A percentile compares a stretch with the other conserved stretches of the same genome.
phyloP scores from a whole-genome alignment of 1,140 invertebrate genomes.

The Macrocentrus cingulum region DNA sequence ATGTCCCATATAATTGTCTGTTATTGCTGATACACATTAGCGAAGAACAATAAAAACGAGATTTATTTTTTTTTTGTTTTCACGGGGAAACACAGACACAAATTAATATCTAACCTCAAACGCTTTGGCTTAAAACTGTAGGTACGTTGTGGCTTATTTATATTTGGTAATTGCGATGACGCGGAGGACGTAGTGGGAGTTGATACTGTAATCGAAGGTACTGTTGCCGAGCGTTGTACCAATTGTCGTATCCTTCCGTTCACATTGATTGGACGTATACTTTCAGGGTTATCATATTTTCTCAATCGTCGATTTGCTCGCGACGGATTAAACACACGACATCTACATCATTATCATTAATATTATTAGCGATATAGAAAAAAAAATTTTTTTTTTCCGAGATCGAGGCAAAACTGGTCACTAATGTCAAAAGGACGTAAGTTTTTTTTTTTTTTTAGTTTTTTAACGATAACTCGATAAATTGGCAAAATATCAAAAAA shows the following conservation, averaged over 20 bases:
- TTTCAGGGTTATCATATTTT: conserved; percentile 30
- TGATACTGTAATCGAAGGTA: conserved; percentile 42
- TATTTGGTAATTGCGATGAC: conserved; percentile 44
- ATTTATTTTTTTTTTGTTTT: no score
- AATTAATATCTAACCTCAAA: conserved; percentile 51
- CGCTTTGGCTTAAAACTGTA: conserved; percentile 57
- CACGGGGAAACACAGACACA: conserved; percentile 27
- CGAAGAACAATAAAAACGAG: no score
- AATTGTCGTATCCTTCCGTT: conserved; percentile 44
- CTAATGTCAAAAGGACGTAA: no score
- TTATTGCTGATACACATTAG: no score
- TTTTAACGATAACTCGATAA: no score
- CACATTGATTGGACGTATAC: conserved; percentile 16
- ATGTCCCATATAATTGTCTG: no score
- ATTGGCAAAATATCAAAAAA: no score
- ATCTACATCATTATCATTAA: conserved; percentile 43
- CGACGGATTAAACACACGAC: conserved; percentile 56
- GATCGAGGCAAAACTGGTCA: no score
- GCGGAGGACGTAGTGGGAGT: conserved; percentile 28
- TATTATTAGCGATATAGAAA: not conserved
- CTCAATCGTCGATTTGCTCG: conserved; percentile 45
- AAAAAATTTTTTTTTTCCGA: conserved; percentile 3
- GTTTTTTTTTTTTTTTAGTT: no score
- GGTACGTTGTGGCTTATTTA: conserved; percentile 52
- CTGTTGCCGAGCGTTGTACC: conserved; percentile 52